Conservation (phyloP, 2,888 invertebrate genomes). For the Suillia variegata region DNA sequence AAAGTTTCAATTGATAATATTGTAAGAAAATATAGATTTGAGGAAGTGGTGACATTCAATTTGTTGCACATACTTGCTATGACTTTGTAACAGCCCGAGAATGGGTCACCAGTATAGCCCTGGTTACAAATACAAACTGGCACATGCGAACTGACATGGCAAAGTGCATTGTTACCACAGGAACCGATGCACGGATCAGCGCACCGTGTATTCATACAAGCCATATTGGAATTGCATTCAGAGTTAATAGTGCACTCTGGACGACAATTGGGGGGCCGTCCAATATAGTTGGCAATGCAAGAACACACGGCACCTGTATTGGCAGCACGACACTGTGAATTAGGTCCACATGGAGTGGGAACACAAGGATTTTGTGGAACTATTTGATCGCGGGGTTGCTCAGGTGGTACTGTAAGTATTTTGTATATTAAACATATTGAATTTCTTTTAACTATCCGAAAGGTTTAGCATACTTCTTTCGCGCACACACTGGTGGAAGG, state of each 20-base stretch:
- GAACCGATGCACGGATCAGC: constrained; percentile 70
- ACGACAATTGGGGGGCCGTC: constrained; percentile 68
- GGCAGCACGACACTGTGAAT: constrained; percentile 66
- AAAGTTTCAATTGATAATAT: constrained; percentile 22
- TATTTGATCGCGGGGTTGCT: constrained; percentile 41
- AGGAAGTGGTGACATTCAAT: not conserved
- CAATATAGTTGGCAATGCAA: constrained; percentile 67
- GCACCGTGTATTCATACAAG: constrained; percentile 64
- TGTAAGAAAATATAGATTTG: constrained; percentile 11
- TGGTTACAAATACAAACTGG: constrained; percentile 64
- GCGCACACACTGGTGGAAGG: constrained; percentile 72
- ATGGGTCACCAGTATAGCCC: constrained; percentile 70
- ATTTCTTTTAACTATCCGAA: not conserved
- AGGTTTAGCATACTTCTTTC: constrained; percentile 53
- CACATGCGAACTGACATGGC: constrained; percentile 65
- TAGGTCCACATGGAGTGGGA: constrained; percentile 71
- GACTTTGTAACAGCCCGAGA: constrained; percentile 63
- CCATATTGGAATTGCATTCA: constrained; percentile 63
- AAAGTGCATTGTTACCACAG: constrained; percentile 71
- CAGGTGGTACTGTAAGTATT: constrained; percentile 42
- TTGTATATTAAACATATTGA: not conserved
- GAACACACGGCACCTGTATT: constrained; percentile 66
- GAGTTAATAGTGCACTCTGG: constrained; percentile 69
- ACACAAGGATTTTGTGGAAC: constrained; percentile 64
- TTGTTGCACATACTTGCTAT: constrained; percentile 61